Conservation (phyloP, 2,888 invertebrate genomes). For the Atethmia centrago region DNA sequence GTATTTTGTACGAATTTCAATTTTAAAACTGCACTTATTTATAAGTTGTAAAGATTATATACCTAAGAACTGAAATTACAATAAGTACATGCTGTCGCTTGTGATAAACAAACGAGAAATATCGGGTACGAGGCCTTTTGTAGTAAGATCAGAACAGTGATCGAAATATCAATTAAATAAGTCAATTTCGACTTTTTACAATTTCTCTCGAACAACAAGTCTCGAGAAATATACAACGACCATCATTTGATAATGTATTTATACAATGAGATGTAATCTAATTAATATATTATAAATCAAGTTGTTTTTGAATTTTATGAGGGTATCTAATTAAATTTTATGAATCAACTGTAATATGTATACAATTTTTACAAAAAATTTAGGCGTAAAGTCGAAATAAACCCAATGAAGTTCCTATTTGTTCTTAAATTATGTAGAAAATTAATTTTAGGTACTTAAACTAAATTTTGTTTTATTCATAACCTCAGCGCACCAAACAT, state of each 20-base stretch:
- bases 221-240: conserved; percentile 35
- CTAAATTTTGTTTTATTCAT: conserved; percentile 59
- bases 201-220: conserved; percentile 28
- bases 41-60: conserved; percentile 55
- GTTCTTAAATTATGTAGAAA: conserved; percentile 60
- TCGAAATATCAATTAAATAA: conserved; percentile 35
- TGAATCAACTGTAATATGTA: conserved; percentile 39
- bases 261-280: conserved; percentile 25
- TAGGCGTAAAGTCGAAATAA: conserved; percentile 50
- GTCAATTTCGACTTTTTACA: conserved; percentile 51
- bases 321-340: conserved; percentile 28
- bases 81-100: conserved; percentile 60
- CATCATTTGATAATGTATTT: conserved; percentile 46
- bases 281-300: conserved; percentile 26
- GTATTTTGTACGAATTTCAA: conserved; percentile 57
- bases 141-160: conserved; percentile 53
- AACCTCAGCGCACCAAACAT: conserved; percentile 61
- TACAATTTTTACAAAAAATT: conserved; percentile 50
- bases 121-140: conserved; percentile 65
- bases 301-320: conserved; percentile 43
- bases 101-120: conserved; percentile 63
- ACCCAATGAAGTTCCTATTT: conserved; percentile 69
- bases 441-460: conserved; percentile 58
- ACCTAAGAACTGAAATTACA: conserved; percentile 55
- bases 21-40: conserved; percentile 42